Evolutionary conservation across 2,888 invertebrate genomes (phyloP), one percentile per base, ranked within the genome.

Genomic region (Bimastos eiseni): DNA sequence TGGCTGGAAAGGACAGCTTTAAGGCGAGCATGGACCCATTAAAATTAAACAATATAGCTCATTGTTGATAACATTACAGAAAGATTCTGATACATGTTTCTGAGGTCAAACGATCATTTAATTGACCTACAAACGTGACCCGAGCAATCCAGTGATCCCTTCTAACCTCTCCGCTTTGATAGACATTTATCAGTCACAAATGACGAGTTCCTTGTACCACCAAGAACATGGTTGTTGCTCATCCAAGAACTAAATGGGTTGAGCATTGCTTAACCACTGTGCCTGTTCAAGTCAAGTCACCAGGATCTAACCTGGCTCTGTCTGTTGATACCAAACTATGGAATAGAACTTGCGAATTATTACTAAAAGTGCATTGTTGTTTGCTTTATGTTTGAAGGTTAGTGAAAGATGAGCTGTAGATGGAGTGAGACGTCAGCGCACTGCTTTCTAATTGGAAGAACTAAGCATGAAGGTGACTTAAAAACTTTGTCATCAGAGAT

Each of bases 401-500:
- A n/a, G 30, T 30, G 55, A 70, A 8, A 70, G 70, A 70, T 70
- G 70, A 70, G 3, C 70, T 70, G 70, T n/a, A 70, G n/a, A n/a
- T 70, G 70, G n/a, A 70, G 70, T 70, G 70, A 70, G n/a, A 17
- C 30, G 70, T 70, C 70, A 8, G 70, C 30, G n/a, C n/a, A 70
- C 70, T 70, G 70, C 70, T 70, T 70, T 70, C 70, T 70, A 70
- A 70, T 70, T 70, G 70, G 70, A 70, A n/a, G 70, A 70, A 70
- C 70, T n/a, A 70, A 70, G 70, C n/a, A 70, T 70, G 70, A 70
- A 70, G 70, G n/a, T 70, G 70, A n/a, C 11, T 70, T n/a, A n/a
- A 70, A 70, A n/a, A 70, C 70, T 70, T 30, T n/a, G 30, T n/a
- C 70, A 70, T 70, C 70, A 70, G n/a, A 70, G 70, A 49, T n/a